phyloP scores from a whole-genome alignment of 1,140 invertebrate species.

The Melanaphis sacchari region DNA sequence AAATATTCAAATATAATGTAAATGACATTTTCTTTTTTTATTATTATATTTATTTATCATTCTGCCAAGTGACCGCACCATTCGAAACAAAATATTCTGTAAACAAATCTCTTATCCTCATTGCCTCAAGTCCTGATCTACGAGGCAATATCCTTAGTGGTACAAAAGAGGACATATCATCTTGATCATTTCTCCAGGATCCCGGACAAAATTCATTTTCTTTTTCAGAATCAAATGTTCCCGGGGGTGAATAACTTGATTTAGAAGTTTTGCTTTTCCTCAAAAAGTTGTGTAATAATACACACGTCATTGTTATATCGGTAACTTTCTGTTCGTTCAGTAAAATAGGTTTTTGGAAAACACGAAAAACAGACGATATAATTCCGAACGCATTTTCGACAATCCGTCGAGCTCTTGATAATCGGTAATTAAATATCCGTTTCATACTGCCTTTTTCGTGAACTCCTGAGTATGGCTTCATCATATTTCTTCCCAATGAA shows the following conservation, averaged over 20 bases:
- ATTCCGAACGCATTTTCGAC: conserved; percentile 69
- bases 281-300: conserved; percentile 53
- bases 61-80: neutral
- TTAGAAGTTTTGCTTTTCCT: neutral
- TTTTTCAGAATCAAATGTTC: neutral
- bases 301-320: too few relatives aligned
- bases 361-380: conserved; percentile 64
- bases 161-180: neutral
- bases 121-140: neutral
- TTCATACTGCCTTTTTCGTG: conserved; percentile 64
- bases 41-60: too few relatives aligned
- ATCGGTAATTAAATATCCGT: conserved; percentile 64
- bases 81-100: neutral
- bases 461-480: conserved; percentile 65
- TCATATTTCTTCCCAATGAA: conserved; percentile 63
- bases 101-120: conserved; percentile 7
- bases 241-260: neutral
- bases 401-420: conserved; percentile 63
- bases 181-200: conserved; percentile 3
- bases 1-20: neutral
- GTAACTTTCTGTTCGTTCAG: conserved; percentile 61
- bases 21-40: neutral
- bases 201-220: neutral
- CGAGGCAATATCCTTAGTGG: neutral
- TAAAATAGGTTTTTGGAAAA: conserved; percentile 63